A percentile compares a stretch with the other conserved stretches of the same genome.
These are phyloP conservation scores for Capromys pilorides DNA, from an alignment of 2,797 vertebrate genomes.

Conservation along the genomic window DNA sequence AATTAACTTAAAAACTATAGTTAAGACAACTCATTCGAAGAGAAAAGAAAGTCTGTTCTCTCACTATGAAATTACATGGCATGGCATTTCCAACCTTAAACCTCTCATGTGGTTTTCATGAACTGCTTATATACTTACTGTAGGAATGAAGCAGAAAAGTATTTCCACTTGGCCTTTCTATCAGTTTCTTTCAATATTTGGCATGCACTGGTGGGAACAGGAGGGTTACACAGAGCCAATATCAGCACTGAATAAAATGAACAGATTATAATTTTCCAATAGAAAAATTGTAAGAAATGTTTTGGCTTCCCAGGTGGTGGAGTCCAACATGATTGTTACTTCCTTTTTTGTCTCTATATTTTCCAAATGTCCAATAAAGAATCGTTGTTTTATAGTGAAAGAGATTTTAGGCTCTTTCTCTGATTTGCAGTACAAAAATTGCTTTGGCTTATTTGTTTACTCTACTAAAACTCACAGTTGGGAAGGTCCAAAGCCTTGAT, in stretches of 20 bases:
- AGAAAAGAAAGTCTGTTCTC: not conserved
- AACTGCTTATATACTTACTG: not conserved
- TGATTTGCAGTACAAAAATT: constrained; percentile 17
- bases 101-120: not conserved
- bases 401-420: constrained; percentile 16
- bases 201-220: not conserved
- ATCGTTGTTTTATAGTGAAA: constrained; percentile 11
- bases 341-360: not conserved
- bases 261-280: constrained; percentile 27
- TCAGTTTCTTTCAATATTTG: not conserved
- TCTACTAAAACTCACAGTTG: not conserved
- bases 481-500: not conserved
- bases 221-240: not conserved
- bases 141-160: not conserved
- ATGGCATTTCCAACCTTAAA: constrained; percentile 12
- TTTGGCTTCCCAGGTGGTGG: not conserved
- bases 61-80: not conserved
- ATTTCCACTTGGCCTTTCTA: not conserved
- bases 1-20: constrained; percentile 18
- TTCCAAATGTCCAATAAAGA: constrained; percentile 56
- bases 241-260: not conserved
- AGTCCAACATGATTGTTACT: not conserved
- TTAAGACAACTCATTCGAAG: not conserved
- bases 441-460: constrained; percentile 13
- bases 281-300: not conserved